Evolutionary conservation across 2,888 invertebrate genomes (phyloP).

Genomic region (Icerya purchasi): DNA sequence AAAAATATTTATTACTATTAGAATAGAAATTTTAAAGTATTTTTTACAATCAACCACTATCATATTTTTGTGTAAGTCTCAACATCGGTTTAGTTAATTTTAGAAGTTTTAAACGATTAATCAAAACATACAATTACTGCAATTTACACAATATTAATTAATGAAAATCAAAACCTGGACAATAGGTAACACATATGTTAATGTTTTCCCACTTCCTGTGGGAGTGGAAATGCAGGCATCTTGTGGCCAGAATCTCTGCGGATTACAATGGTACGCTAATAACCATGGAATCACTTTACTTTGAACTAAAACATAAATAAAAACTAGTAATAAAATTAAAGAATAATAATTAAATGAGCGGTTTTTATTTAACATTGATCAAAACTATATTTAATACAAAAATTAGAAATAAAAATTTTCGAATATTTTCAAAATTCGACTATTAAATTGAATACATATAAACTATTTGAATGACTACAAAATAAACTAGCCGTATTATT

Average conservation of each 20-base stretch:
- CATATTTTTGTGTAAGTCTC: too few species aligned
- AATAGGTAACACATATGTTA: constrained; percentile 81
- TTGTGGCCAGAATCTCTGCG: constrained; percentile 42
- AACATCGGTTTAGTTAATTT: too few species aligned
- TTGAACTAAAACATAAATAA: constrained; percentile 34
- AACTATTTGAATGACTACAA: too few species aligned
- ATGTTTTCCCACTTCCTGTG: constrained; percentile 92
- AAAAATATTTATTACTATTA: too few species aligned
- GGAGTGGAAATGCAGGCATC: constrained; percentile 94
- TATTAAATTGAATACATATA: background rate
- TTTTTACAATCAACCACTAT: too few species aligned
- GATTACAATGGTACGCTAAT: constrained; percentile 37
- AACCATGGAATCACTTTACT: constrained; percentile 55
- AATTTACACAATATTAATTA: too few species aligned
- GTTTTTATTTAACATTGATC: background rate
- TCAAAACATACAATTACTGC: too few species aligned
- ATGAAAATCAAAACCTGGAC: too few species aligned
- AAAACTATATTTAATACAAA: background rate
- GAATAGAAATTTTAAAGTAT: too few species aligned
- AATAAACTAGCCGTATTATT: too few species aligned
- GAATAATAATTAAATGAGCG: too few species aligned
- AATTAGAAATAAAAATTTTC: background rate
- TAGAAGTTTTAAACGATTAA: too few species aligned
- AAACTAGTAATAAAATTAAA: constrained; percentile 2
- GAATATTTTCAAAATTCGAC: background rate